Evolutionary conservation across 2,113 vertebrate genomes (phyloP).

Genomic region (Tragulus kanchil): DNA sequence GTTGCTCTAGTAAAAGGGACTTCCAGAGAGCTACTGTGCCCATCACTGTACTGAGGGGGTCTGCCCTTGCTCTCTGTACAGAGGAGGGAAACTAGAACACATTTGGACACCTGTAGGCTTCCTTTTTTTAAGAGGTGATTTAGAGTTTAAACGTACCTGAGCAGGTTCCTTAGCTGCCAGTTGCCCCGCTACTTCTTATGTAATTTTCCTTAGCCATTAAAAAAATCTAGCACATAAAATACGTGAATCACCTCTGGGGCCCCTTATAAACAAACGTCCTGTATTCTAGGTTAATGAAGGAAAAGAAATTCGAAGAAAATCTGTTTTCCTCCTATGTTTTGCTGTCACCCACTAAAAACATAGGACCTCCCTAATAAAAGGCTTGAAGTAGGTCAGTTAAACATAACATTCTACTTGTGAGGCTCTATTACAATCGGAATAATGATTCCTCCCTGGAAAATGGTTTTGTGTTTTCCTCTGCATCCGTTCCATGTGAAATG

Average conservation of each 20-base stretch:
- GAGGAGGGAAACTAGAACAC: neutral
- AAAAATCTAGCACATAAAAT: neutral
- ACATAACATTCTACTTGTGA: neutral
- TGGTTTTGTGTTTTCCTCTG: neutral
- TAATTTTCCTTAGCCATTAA: neutral
- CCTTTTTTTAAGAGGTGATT: too few relatives aligned
- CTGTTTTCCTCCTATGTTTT: neutral
- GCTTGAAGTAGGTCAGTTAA: neutral
- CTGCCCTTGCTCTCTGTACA: neutral
- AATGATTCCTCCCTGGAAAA: neutral
- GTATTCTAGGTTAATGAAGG: neutral
- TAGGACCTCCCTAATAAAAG: slow-evolving; percentile 26
- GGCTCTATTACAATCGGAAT: neutral
- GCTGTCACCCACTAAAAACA: neutral
- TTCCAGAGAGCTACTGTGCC: fast-evolving
- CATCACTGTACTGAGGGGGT: neutral
- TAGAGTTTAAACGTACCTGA: neutral
- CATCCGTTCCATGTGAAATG: neutral
- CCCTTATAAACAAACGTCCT: neutral
- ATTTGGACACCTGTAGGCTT: neutral
- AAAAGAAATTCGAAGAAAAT: neutral
- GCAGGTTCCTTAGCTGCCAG: neutral
- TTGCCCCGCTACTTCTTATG: neutral
- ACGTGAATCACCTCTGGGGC: neutral
- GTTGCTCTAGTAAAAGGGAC: neutral